Evolutionary conservation across 1,140 invertebrate genomes (phyloP), one percentile per base, ranked within the genome.

Genomic region (Stenopsyche tienmushanensis): DNA sequence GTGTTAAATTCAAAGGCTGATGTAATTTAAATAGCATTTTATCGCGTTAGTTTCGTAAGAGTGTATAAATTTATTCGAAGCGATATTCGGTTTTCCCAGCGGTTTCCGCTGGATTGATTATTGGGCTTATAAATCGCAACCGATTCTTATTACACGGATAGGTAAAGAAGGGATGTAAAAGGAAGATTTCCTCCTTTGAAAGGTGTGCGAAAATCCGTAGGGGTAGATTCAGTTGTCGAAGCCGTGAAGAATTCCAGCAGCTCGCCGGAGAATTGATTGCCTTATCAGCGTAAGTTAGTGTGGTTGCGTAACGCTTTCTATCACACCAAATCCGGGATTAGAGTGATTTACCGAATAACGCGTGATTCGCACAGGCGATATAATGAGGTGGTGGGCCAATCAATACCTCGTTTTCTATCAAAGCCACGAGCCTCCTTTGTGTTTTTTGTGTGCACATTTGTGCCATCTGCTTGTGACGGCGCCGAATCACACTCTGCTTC

Each of bases 201-300:
- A n/a, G n/a, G n/a, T n/a, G n/a, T n/a, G n/a, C n/a, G n/a, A n/a
- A n/a, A n/a, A n/a, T n/a, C n/a, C n/a, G n/a, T n/a, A n/a, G n/a
- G n/a, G 20, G 41, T 17, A 44, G 49, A 41, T 64, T 58, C 63
- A 55, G 34, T 65, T 65, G 63, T 65, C 63, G 41, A 34, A 24
- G 41, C 15, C 41, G 44, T 34, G 54, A 41, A 65, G 55, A 24
- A 64, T 64, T 47, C 52, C 52, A 21, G 24, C 52, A 25, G 26
- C 44, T 41, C 34, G 23, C 26, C 20, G 9, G 21, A 42, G 65
- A 66, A 66, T 66, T 66, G 65, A 66, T 66, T 66, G 65, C 65
- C 44, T 66, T 66, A 66, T 66, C 65, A 54, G 45, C n/a, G 45
- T 62, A 66, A 66, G 57, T 66, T 66, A 66, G 49, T 66, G 65